Percentiles rank a stretch among this genome's conserved stretches.
These are phyloP conservation scores for Batillaria attramentaria DNA, from an alignment of 1,140 invertebrate species.

Conservation along the genomic window DNA sequence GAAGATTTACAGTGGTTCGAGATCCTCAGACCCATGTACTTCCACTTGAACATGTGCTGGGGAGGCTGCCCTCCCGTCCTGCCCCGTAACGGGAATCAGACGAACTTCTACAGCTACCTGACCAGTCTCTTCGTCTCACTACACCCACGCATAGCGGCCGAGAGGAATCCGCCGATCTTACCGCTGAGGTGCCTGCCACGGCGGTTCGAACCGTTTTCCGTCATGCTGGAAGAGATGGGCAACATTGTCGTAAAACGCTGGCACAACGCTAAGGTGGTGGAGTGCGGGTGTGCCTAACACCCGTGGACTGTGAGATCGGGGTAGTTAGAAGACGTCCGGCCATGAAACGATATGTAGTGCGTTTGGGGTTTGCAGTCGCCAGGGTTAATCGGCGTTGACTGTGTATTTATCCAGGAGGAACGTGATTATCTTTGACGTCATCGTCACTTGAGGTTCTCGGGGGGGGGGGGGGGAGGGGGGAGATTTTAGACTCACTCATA, in stretches of 20 bases:
- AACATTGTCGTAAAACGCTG: not conserved
- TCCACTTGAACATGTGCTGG: not conserved
- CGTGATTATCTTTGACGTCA: too few relatives aligned
- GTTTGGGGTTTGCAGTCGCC: too few relatives aligned
- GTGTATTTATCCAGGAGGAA: too few relatives aligned
- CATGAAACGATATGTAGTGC: too few relatives aligned
- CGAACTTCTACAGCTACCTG: not conserved
- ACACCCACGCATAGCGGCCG: too few relatives aligned
- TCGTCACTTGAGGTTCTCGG: too few relatives aligned
- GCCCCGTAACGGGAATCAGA: not conserved
- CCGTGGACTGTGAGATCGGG: too few relatives aligned
- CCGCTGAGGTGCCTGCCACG: not conserved
- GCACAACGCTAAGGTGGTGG: not conserved
- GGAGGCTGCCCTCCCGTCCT: not conserved
- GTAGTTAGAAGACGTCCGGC: too few relatives aligned
- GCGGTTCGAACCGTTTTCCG: not conserved
- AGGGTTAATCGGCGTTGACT: too few relatives aligned
- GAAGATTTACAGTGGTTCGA: not conserved
- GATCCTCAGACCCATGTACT: not conserved
- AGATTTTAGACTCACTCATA: too few relatives aligned
- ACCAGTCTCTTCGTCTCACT: not conserved
- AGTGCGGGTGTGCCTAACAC: conserved; percentile 17
- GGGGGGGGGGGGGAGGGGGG: too few relatives aligned
- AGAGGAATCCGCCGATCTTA: not conserved
- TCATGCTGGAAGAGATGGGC: not conserved